Evolutionary conservation across 2,113 vertebrate species (phyloP).

Genomic region (Aix galericulata): DNA sequence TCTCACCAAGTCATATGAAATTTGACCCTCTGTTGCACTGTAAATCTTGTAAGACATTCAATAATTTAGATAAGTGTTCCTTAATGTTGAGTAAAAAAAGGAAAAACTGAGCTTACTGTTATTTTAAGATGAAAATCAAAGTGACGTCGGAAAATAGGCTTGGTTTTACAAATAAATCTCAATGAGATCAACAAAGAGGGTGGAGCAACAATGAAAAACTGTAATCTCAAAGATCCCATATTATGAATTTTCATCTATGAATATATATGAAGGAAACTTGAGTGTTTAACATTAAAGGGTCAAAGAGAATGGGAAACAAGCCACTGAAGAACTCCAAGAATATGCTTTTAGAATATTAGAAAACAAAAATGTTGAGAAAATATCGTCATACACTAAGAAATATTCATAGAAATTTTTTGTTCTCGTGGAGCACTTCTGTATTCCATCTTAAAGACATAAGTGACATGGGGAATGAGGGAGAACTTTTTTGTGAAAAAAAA

Average conservation of each 20-base stretch:
- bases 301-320: background rate
- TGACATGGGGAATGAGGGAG: background rate
- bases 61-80: background rate
- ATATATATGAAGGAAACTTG: background rate
- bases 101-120: background rate
- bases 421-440: background rate
- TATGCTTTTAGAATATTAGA: background rate
- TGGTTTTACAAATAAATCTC: background rate
- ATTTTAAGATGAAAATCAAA: slow-evolving; percentile 4
- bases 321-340: background rate
- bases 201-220: background rate
- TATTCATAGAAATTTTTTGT: background rate
- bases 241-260: background rate
- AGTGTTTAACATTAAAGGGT: background rate
- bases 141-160: background rate
- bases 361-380: background rate
- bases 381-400: background rate
- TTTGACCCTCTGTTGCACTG: background rate
- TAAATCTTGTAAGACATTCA: background rate
- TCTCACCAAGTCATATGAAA: background rate
- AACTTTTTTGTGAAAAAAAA: fast-evolving
- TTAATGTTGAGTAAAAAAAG: background rate
- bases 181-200: background rate
- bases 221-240: background rate
- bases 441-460: background rate